Evolutionary conservation across 2,888 invertebrate genomes (phyloP).

Genomic region (Ophonus ardosiacus): DNA sequence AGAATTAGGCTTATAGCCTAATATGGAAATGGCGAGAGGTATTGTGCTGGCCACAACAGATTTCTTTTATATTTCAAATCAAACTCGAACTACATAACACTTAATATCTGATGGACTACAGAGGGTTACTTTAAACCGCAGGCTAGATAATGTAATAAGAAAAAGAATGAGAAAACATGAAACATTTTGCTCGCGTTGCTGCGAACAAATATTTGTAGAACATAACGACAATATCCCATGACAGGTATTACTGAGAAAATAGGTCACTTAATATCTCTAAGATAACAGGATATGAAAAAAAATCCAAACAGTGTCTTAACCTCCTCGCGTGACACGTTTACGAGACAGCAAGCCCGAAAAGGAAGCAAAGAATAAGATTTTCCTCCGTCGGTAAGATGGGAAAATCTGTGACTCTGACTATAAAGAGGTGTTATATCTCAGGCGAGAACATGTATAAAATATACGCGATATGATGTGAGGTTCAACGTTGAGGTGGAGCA

Average conservation of each 20-base stretch:
- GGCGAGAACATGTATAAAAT: slow-evolving; percentile 36
- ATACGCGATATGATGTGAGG: slow-evolving; percentile 30
- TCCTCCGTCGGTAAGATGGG: slow-evolving; percentile 27
- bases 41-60: too few relatives aligned
- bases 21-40: too few relatives aligned
- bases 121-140: neutral
- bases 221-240: slow-evolving; percentile 49
- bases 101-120: too few relatives aligned
- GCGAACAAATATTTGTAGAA: slow-evolving; percentile 39
- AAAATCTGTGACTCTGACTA: slow-evolving; percentile 53
- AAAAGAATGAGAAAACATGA: slow-evolving; percentile 39
- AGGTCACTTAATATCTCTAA: slow-evolving; percentile 53
- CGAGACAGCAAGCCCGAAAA: slow-evolving; percentile 16
- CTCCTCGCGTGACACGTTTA: slow-evolving; percentile 21
- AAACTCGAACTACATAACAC: too few relatives aligned
- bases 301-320: slow-evolving; percentile 50
- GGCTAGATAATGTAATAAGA: neutral
- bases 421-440: slow-evolving; percentile 47
- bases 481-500: slow-evolving; percentile 26
- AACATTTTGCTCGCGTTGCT: slow-evolving; percentile 22
- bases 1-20: too few relatives aligned
- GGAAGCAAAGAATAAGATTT: slow-evolving; percentile 20
- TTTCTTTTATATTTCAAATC: too few relatives aligned
- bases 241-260: slow-evolving; percentile 50
- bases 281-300: slow-evolving; percentile 53